Evolutionary conservation across 2,888 invertebrate genomes (phyloP).

Genomic region (Cyaniris semiargus): DNA sequence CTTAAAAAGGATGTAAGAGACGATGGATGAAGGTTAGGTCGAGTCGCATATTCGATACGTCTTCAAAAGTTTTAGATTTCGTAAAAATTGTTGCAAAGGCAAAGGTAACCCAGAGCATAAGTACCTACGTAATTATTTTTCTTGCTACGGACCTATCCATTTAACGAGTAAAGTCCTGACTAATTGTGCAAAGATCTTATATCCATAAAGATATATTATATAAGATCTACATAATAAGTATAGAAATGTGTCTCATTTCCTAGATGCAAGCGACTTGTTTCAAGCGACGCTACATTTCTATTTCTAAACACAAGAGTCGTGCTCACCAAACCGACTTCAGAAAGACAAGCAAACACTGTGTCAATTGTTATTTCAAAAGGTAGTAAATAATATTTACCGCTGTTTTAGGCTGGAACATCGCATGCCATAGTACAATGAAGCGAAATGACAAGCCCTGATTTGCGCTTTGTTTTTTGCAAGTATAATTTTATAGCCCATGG

Average conservation of each 20-base stretch:
- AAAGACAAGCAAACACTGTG: conserved; percentile 37
- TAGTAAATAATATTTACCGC: conserved; percentile 39
- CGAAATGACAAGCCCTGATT: conserved; percentile 52
- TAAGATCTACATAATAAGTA: background rate
- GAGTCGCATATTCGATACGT: background rate
- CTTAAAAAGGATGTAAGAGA: background rate
- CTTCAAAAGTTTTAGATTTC: too few relatives aligned
- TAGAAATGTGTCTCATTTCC: background rate
- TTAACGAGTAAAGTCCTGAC: too few relatives aligned
- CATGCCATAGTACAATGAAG: conserved; percentile 70
- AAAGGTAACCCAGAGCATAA: too few relatives aligned
- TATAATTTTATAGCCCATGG: conserved; percentile 37
- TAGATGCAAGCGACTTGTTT: background rate
- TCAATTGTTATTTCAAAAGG: conserved; percentile 38
- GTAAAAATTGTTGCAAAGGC: too few relatives aligned
- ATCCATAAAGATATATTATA: too few relatives aligned
- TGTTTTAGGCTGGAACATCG: conserved; percentile 57
- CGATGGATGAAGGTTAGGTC: background rate
- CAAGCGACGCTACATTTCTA: background rate
- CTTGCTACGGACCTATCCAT: too few relatives aligned
- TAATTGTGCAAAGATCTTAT: too few relatives aligned
- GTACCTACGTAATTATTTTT: too few relatives aligned
- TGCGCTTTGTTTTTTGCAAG: conserved; percentile 42
- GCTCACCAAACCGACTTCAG: background rate
- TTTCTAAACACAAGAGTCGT: background rate